phyloP scores from a whole-genome alignment of 2,888 invertebrate genomes.

The Xestobium rufovillosum region DNA sequence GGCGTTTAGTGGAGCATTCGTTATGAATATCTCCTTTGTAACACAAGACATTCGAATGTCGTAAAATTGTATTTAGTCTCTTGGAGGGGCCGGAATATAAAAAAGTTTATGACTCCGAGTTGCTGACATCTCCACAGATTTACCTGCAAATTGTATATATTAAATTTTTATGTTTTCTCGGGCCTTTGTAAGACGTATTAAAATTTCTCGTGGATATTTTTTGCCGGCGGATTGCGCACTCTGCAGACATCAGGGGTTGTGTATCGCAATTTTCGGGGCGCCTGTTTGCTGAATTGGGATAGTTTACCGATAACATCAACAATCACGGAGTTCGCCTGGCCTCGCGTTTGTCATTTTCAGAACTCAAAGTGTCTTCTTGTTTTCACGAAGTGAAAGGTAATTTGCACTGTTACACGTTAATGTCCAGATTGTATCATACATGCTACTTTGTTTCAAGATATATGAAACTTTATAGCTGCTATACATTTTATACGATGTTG shows the following conservation, averaged over 20 bases:
- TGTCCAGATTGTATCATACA: no score
- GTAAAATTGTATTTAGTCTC: conserved; percentile 31
- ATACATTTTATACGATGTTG: no score
- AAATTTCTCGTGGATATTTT: conserved; percentile 31
- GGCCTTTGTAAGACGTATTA: conserved; percentile 14
- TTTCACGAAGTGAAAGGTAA: conserved; percentile 1
- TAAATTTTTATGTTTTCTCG: conserved; percentile 12
- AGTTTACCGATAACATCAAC: conserved; percentile 42
- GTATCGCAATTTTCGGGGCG: conserved; percentile 40
- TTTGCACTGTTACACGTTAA: no score
- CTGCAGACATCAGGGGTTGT: conserved; percentile 37
- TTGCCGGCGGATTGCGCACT: conserved; percentile 30
- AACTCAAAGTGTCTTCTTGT: conserved; percentile 32
- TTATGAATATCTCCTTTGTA: conserved; percentile 29
- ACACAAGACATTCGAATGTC: conserved; percentile 28
- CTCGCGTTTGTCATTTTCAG: conserved; percentile 41
- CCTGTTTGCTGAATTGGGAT: conserved; percentile 25
- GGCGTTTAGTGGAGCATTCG: conserved; percentile 25
- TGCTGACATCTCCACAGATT: conserved; percentile 22
- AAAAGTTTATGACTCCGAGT: conserved; percentile 19
- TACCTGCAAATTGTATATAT: conserved; percentile 23
- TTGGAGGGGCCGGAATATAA: conserved; percentile 26
- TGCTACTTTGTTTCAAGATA: no score
- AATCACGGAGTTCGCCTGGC: conserved; percentile 39
- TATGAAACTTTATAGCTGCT: no score